Evolutionary conservation across 2,888 invertebrate species (phyloP), one percentile per base, ranked within the genome.

Genomic region (Corythucha ciliata): DNA sequence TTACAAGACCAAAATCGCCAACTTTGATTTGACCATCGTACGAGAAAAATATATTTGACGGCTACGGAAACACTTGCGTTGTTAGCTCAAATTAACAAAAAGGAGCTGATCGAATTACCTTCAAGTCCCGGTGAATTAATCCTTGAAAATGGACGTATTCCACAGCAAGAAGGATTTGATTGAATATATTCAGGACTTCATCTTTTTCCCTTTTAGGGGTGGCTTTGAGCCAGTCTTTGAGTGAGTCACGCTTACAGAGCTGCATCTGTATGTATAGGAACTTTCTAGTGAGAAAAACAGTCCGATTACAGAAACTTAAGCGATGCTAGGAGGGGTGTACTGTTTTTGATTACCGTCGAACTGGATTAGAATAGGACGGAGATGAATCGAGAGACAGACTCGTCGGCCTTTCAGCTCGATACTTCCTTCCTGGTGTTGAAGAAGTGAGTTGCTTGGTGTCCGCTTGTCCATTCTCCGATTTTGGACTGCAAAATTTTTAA

Each of bases 241-340:
- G 72, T 58, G 89, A 93, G 63, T 89, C 83, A 63, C 82, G 79
- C 48, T 80, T 79, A 64, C 96, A 97, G 56, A 97, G 71, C 69
- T 97, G 93, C 96, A 97, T 97, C 72, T 97, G 96, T 67, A 97
- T 97, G 67, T 91, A 96, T 14, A 97, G 75, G 68, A 83, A 90
- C 65, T 83, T 78, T 65, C 74, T 49, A 24, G 7, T 36, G 20
- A 36, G 29, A 29, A n/a, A 29, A 10, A 8, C 29, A 29, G n/a
- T n/a, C n/a, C n/a, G n/a, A n/a, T n/a, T n/a, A n/a, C n/a, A n/a
- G n/a, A n/a, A n/a, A n/a, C n/a, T n/a, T n/a, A n/a, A n/a, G n/a
- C n/a, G n/a, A n/a, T n/a, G n/a, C n/a, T n/a, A n/a, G n/a, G n/a
- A n/a, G n/a, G n/a, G n/a, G n/a, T n/a, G n/a, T n/a, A 10, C 29